Evolutionary conservation across 2,113 vertebrate species (phyloP), one percentile per base, ranked within the genome.

Genomic region (Grallaria varia): DNA sequence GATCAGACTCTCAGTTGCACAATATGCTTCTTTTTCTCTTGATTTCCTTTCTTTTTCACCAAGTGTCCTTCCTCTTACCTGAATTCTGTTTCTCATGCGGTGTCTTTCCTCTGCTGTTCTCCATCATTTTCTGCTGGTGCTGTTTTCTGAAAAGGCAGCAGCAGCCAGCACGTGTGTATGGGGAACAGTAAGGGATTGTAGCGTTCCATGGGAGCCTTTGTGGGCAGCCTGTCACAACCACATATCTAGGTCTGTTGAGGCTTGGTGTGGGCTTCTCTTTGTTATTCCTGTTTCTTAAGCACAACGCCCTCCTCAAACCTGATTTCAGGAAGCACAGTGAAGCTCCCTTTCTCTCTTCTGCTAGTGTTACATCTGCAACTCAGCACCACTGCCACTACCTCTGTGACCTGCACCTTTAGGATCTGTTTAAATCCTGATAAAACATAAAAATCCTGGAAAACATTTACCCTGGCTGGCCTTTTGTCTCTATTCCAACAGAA

Each of bases 341-440:
- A 74, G 24, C 18, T 67, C 27, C 16, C 5, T 58, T 88, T 90
- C 71, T 62, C 30, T 76, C 59, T 35, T 76, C 55, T 83, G 45
- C 28, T 73, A 7, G 18, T 20, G 14, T 58, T 83, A 2, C 14
- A 27, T 76, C 37, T 93, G 60, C 75, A 69, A 0, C 59, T 88
- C 71, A 31, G 84, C 64, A 40, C 35, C 3, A 1, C 11, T 52
- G 18, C 55, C 33, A n/a, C 33, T 52, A 44, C 44, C 63, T 92
- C 84, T 52, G 30, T 59, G 83, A 52, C 80, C 49, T 67, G 31
- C 52, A 59, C 37, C 1, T 78, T 74, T 59, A 68, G 28, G n/a
- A 28, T 67, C 55, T 77, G 33, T 67, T 93, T 86, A 94, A 91
- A 81, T 95, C 86, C 73, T 72, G 76, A 14, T 91, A 86, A 69